Percentiles rank a stretch among this genome's conserved stretches.
Evolutionary conservation across 2,888 invertebrate species (phyloP).

Genomic region (Hirtodrosophila duncani): DNA sequence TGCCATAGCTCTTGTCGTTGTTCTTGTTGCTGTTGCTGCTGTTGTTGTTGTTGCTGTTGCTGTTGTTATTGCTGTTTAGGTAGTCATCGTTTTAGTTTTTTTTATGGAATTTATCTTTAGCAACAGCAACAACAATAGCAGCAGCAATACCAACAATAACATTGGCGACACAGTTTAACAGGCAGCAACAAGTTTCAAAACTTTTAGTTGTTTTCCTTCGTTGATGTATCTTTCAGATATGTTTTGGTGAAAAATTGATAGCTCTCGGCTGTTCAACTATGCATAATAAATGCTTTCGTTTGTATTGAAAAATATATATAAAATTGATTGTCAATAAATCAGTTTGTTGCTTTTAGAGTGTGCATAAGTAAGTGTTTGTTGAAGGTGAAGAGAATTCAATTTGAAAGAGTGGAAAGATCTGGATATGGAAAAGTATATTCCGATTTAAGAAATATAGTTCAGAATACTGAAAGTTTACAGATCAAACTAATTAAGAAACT

Average conservation of each 20-base stretch:
- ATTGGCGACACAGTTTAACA: constrained; percentile 65
- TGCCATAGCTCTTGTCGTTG: constrained; percentile 21
- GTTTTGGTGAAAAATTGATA: constrained; percentile 61
- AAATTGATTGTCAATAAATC: too few species aligned
- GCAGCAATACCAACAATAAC: constrained; percentile 32
- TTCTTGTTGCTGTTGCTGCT: constrained; percentile 28
- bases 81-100: constrained; percentile 47
- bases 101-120: constrained; percentile 60
- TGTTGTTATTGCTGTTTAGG: constrained; percentile 40
- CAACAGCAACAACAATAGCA: constrained; percentile 19
- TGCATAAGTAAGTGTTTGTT: too few species aligned
- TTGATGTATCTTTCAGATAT: constrained; percentile 67
- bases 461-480: too few species aligned
- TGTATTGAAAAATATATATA: too few species aligned
- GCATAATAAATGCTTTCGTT: constrained; percentile 65
- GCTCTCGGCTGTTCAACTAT: constrained; percentile 55
- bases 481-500: too few species aligned
- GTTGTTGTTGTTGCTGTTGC: constrained; percentile 14
- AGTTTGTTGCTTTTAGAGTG: too few species aligned
- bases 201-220: constrained; percentile 26
- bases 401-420: too few species aligned
- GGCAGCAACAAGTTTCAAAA: constrained; percentile 31
- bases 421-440: too few species aligned
- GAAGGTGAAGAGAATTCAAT: too few species aligned
- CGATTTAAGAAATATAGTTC: too few species aligned